A percentile compares a stretch with the other conserved stretches of the same genome.
Conservation (phyloP, 2,888 invertebrate species). For the Dasysyrphus tricinctus region DNA sequence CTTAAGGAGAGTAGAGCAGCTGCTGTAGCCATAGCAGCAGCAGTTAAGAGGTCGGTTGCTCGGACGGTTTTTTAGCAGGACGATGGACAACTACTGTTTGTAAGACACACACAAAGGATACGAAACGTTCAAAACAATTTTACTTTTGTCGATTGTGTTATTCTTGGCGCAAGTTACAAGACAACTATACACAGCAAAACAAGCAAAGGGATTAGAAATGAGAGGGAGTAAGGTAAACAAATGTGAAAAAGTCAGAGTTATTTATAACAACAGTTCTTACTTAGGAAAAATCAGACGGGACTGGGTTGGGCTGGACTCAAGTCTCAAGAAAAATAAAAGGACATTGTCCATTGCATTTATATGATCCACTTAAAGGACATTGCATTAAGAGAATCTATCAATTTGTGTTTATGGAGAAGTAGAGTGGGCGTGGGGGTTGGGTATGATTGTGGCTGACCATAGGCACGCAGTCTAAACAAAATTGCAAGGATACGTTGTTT, state of each 20-base stretch:
- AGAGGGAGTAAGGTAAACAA: not conserved
- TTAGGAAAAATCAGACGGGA: slow-evolving; percentile 9
- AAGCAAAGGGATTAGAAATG: not conserved
- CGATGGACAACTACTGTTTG: slow-evolving; percentile 62
- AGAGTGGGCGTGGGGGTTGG: not conserved
- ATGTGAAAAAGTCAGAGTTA: slow-evolving; percentile 34
- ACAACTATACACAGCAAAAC: slow-evolving; percentile 4
- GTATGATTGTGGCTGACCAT: slow-evolving; percentile 26
- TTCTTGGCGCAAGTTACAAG: slow-evolving; percentile 44
- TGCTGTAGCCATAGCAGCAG: no score
- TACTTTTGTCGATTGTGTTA: slow-evolving; percentile 60
- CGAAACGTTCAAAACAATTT: slow-evolving; percentile 61
- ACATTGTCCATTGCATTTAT: slow-evolving; percentile 68
- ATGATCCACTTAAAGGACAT: slow-evolving; percentile 60
- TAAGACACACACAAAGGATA: slow-evolving; percentile 38
- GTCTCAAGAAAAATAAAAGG: slow-evolving; percentile 40
- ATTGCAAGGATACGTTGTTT: slow-evolving; percentile 28
- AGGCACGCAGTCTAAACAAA: slow-evolving; percentile 54
- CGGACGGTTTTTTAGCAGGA: not conserved
- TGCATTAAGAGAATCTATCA: slow-evolving; percentile 43
- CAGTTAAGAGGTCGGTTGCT: slow-evolving; percentile 10
- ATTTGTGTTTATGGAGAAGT: not conserved
- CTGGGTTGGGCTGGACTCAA: not conserved
- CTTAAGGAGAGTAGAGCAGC: slow-evolving; percentile 33
- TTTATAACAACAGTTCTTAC: slow-evolving; percentile 52